Percentiles rank a stretch among this genome's conserved stretches.
Conservation (phyloP, 2,888 invertebrate genomes). For the Cheiracanthium punctorium region DNA sequence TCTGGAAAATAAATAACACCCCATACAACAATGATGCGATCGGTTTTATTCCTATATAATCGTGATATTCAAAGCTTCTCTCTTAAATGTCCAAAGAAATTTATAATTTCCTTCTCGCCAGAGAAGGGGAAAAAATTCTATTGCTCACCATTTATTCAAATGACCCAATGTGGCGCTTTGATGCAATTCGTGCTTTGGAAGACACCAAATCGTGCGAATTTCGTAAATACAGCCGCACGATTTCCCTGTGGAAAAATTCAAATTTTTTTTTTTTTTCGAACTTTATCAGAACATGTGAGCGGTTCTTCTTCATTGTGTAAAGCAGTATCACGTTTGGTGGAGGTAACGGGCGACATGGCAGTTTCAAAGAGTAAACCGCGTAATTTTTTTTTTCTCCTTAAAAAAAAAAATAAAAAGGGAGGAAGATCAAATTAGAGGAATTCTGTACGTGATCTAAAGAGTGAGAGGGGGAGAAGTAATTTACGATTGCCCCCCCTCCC, state of each 20-base stretch:
- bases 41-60: background rate
- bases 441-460: slow-evolving; percentile 17
- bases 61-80: background rate
- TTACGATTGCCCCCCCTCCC: background rate
- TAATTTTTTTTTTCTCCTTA: slow-evolving; percentile 18
- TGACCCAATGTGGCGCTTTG: background rate
- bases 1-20: no score
- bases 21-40: background rate
- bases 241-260: background rate
- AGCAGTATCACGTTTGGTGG: background rate
- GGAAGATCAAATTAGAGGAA: slow-evolving; percentile 27
- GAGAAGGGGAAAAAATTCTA: slow-evolving; percentile 29
- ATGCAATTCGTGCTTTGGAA: background rate
- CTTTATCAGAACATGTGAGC: no score
- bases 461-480: background rate
- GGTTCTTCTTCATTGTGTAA: background rate
- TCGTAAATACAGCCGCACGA: background rate
- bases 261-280: background rate
- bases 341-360: background rate
- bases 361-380: slow-evolving; percentile 6
- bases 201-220: background rate
- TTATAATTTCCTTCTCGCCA: slow-evolving; percentile 2
- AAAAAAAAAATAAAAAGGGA: no score
- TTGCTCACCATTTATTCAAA: slow-evolving; percentile 2
- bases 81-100: background rate